Evolutionary conservation across 2,797 vertebrate genomes (phyloP).

Genomic region (Pipistrellus pipistrellus): DNA sequence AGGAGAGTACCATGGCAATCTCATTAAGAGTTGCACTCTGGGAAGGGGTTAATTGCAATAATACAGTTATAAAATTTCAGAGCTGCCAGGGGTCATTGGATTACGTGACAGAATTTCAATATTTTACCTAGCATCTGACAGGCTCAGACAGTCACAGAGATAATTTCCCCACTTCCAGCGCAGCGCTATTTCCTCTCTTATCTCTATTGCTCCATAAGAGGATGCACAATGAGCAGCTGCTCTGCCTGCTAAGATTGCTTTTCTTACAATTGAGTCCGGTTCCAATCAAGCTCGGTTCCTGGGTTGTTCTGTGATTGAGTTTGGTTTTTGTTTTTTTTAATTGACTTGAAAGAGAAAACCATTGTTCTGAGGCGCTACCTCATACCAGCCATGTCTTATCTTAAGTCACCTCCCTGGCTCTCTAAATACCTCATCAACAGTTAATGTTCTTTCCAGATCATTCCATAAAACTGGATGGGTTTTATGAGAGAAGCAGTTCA

Average conservation of each 20-base stretch:
- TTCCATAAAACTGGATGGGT: constrained; percentile 40
- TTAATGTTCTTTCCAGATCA: constrained; percentile 53
- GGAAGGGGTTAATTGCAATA: not conserved
- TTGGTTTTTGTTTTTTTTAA: constrained; percentile 13
- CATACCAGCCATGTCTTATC: constrained; percentile 46
- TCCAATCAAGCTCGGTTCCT: not conserved
- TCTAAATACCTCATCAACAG: constrained; percentile 50
- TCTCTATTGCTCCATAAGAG: not conserved
- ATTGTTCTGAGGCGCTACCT: not conserved
- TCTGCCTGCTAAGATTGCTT: not conserved
- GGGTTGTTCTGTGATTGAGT: not conserved
- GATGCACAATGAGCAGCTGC: not conserved
- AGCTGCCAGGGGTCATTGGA: not conserved
- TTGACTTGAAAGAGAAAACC: not conserved
- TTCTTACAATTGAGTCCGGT: not conserved
- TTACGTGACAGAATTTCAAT: not conserved
- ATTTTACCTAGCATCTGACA: not conserved
- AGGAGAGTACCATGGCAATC: not conserved
- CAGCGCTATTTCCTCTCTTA: not conserved
- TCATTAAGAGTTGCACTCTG: not conserved
- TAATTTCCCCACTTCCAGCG: not conserved
- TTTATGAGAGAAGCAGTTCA: constrained; percentile 69
- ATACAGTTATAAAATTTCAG: not conserved
- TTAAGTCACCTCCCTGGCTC: not conserved
- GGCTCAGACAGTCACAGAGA: not conserved